Evolutionary conservation across 1,140 invertebrate genomes (phyloP), one percentile per base, ranked within the genome.

Genomic region (Lineus longissimus): DNA sequence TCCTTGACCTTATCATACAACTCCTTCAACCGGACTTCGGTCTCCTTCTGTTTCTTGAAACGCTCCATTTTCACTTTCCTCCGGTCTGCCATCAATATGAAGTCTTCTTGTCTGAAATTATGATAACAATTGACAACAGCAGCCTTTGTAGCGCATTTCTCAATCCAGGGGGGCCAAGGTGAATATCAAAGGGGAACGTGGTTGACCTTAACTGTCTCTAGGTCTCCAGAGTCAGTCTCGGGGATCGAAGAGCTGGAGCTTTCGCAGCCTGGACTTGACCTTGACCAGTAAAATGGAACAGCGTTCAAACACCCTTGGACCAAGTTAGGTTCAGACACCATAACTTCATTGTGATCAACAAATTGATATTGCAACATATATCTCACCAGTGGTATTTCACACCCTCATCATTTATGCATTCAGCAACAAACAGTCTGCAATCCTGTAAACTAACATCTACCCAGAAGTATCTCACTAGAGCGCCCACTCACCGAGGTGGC

Each of bases 21-120:
- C 29, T 82, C 82, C 33, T 84, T 76, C 22, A 95, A 80, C 78
- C 88, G 86, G 6, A 85, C 81, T 71, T 93, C 87, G 15, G 94
- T 77, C 67, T 90, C 89, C 77, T 95, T 94, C 75, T 89, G 86
- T 76, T 91, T 86, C 60, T 88, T 88, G 71, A 88, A 95, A 54
- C 88, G 84, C 73, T 89, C 86, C 51, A 97, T 90, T 85, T 95
- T 93, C 63, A 84, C 83, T 62, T 83, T 81, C 62, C 72, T 68
- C 9, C 64, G 6, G 6, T 51, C 47, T 19, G 47, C 69, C 70
- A 71, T 70, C 17, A 30, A 11, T 57, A 22, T 17, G 19, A 36
- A 17, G 33, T 59, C 55, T 33, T 55, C 23, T 55, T 19, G 11
- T n/a, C 55, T 19, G 41, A 19, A n/a, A 57, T 19, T n/a, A 23